Evolutionary conservation across 2,797 vertebrate genomes (phyloP).

Genomic region (Schizopygopsis malacanthus): DNA sequence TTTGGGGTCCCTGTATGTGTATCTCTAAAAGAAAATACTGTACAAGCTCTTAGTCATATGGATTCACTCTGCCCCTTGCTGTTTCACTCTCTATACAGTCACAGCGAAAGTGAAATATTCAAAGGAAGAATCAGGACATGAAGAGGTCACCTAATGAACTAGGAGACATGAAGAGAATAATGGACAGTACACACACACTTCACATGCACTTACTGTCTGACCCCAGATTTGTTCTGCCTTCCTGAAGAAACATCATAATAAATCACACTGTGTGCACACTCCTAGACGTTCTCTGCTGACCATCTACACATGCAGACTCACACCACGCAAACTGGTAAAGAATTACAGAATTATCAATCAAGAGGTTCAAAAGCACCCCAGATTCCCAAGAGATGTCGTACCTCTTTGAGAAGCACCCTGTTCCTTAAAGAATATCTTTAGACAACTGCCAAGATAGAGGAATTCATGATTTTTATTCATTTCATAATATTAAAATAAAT

Average conservation of each 20-base stretch:
- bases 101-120: neutral
- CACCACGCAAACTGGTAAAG: conserved; percentile 14
- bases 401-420: neutral
- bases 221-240: conserved; percentile 32
- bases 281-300: neutral
- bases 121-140: conserved; percentile 18
- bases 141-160: conserved; percentile 36
- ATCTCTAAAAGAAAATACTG: neutral
- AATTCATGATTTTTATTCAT: neutral
- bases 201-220: conserved; percentile 24
- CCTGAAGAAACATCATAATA: neutral
- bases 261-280: conserved; percentile 14
- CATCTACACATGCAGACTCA: conserved; percentile 3
- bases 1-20: neutral
- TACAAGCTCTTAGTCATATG: neutral
- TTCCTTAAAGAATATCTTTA: conserved; percentile 21
- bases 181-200: conserved; percentile 1
- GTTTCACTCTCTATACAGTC: conserved; percentile 9
- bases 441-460: neutral
- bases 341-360: neutral
- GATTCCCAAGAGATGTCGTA: neutral
- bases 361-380: neutral
- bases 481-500: neutral
- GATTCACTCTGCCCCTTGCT: conserved; percentile 37
- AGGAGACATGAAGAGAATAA: conserved; percentile 28